Evolutionary conservation across 2,888 invertebrate genomes (phyloP), one percentile per base, ranked within the genome.

Genomic region (Erynnis tages): DNA sequence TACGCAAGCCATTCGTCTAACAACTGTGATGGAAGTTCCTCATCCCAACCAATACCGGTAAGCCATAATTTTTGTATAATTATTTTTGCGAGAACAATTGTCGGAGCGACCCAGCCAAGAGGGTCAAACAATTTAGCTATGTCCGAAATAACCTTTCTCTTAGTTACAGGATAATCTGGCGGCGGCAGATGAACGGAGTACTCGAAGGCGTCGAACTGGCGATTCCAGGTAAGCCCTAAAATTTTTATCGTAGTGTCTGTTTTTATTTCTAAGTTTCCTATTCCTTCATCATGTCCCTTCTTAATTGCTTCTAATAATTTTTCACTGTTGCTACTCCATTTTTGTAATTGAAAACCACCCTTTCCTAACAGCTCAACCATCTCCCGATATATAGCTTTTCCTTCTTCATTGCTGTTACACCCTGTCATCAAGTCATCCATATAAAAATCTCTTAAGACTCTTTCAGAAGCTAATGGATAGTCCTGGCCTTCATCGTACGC

Each of bases 301-400:
- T 37, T 14, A 25, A 54, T 53, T 2, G 30, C 10, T 5, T 56
- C 5, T 44, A 52, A 4, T 5, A 63, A 56, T 37, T 55, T 59
- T 27, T 54, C 55, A 11, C 35, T 61, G 30, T 59, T 67, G 16
- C 58, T 61, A 1, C 37, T 19, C 66, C 64, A 65, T 46, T 73
- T 67, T 19, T 71, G 64, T 2, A 74, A 40, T 10, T 57, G 45
- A 48, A 76, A 71, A 7, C 71, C 67, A 13, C 67, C 72, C 27
- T 55, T 53, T n/a, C 44, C 58, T 14, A 73, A 27, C 5, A 74
- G 19, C 10, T 50, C 49, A 5, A 55, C 66, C 10, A 68, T 55
- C 53, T 70, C 57, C 14, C 61, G 45, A 27, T 55, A 52, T 13
- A 68, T 17, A 2, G 38, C n/a, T n/a, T n/a, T n/a, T n/a, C n/a